These are phyloP conservation scores for Echinarachnius parma DNA, from an alignment of 53 echinoderm and acorn worm species.

Conservation along the genomic window DNA sequence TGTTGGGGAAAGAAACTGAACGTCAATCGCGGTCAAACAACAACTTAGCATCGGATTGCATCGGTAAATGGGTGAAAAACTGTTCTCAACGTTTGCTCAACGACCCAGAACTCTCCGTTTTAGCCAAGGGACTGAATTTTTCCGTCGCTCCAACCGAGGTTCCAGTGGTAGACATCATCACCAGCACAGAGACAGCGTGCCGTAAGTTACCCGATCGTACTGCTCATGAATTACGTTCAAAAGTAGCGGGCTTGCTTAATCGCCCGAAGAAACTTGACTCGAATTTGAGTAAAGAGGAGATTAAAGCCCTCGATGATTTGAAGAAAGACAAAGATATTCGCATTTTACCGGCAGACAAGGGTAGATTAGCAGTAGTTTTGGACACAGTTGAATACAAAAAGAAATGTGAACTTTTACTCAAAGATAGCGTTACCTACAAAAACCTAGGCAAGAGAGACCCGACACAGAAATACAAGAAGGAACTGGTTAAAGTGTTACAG, in stretches of 20 bases:
- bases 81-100: conserved; percentile 29
- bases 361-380: too few species aligned
- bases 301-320: neutral
- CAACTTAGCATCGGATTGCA: conserved; percentile 39
- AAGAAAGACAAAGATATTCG: too few species aligned
- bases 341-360: too few species aligned
- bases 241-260: conserved; percentile 9
- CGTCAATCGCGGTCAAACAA: neutral
- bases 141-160: conserved; percentile 36
- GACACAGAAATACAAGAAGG: too few species aligned
- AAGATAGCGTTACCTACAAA: too few species aligned
- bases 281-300: neutral
- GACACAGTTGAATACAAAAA: too few species aligned
- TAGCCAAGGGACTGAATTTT: conserved; percentile 45
- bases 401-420: too few species aligned
- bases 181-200: conserved; percentile 41
- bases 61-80: conserved; percentile 45
- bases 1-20: conserved; percentile 10
- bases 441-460: too few species aligned
- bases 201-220: conserved; percentile 8
- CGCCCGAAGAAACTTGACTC: conserved; percentile 22
- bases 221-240: conserved; percentile 21
- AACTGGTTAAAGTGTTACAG: too few species aligned
- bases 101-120: conserved; percentile 43
- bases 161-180: conserved; percentile 45